Evolutionary conservation across 2,797 vertebrate species (phyloP), one percentile per base, ranked within the genome.

Genomic region (Acridotheres tristis): DNA sequence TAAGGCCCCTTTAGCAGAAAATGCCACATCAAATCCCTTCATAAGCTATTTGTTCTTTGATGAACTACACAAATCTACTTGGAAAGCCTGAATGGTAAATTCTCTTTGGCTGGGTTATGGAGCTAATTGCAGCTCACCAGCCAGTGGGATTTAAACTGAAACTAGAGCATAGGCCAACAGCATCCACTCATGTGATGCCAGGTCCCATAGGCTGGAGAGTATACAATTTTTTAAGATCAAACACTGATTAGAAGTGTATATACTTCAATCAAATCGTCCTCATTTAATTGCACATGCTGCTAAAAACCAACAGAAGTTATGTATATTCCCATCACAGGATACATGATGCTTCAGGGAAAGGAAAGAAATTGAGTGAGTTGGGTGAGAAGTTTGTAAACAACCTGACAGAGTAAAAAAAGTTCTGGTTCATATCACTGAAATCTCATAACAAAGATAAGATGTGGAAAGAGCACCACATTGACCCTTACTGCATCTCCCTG

Each of bases 41-140:
- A 50, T 87, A 93, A 93, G 88, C 81, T 88, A 47, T 74, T 93
- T 93, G 81, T 93, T 89, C 78, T 95, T 92, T 90, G 75, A 68
- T 51, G 55, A 63, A 85, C 66, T 78, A 29, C 47, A 79, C 34
- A 85, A 90, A 78, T 61, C 87, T 77, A 54, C 80, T 90, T 79
- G 81, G 74, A 85, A 85, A 85, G 81, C 87, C 1, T 50, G 50
- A 90, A 67, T 2, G 2, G 65, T 50, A 92, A 93, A 89, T 91
- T 96, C 84, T 65, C 50, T 89, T 83, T 67, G 51, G 20, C 90
- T 80, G 78, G 72, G 81, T 75, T 92, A 90, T 16, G 48, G 78
- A 92, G 92, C 75, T 89, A 85, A 94, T 88, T 14, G 5, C 89
- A 95, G 53, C 65, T 89, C 68, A 63, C 43, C 36, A 42, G 51